A percentile compares a stretch with the other conserved stretches of the same genome.
Evolutionary conservation across 2,888 invertebrate species (phyloP).

Genomic region (Enoplolaimus lenunculus): DNA sequence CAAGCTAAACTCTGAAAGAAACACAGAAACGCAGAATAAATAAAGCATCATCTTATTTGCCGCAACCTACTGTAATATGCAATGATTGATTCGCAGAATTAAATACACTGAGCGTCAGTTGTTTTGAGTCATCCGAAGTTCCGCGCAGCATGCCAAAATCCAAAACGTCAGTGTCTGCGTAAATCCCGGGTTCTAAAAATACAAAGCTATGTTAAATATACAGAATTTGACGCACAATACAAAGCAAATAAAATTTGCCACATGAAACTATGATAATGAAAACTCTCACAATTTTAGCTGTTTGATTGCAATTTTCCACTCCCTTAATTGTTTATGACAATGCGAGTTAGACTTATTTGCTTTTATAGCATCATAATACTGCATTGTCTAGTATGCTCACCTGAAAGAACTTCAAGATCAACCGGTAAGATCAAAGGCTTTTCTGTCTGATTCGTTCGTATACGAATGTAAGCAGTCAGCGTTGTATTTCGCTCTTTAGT

Average conservation of each 20-base stretch:
- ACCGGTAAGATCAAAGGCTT: constrained; percentile 62
- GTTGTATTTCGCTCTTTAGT: constrained; percentile 54
- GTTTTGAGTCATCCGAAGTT: constrained; percentile 51
- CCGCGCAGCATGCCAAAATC: constrained; percentile 69
- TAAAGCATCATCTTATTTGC: no score
- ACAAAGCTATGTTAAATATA: constrained; percentile 8
- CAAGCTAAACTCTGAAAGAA: no score
- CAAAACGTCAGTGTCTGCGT: constrained; percentile 59
- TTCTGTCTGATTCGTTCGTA: constrained; percentile 53
- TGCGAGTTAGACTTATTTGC: background rate
- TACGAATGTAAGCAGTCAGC: constrained; percentile 56
- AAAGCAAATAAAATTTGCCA: background rate
- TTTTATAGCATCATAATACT: no score
- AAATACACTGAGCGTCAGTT: constrained; percentile 53
- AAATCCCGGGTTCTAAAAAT: constrained; percentile 52
- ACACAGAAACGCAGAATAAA: no score
- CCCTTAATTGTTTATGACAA: background rate
- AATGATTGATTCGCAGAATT: constrained; percentile 56
- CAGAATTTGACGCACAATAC: background rate
- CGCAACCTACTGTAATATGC: constrained; percentile 51
- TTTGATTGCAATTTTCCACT: constrained; percentile 26
- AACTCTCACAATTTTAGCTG: no score
- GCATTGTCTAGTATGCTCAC: no score
- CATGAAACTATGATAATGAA: no score
- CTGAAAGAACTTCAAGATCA: constrained; percentile 61